Percentiles rank a stretch among this genome's conserved stretches.
Evolutionary conservation across 2,113 vertebrate genomes (phyloP).

Genomic region (Ceuthmochares aereus): DNA sequence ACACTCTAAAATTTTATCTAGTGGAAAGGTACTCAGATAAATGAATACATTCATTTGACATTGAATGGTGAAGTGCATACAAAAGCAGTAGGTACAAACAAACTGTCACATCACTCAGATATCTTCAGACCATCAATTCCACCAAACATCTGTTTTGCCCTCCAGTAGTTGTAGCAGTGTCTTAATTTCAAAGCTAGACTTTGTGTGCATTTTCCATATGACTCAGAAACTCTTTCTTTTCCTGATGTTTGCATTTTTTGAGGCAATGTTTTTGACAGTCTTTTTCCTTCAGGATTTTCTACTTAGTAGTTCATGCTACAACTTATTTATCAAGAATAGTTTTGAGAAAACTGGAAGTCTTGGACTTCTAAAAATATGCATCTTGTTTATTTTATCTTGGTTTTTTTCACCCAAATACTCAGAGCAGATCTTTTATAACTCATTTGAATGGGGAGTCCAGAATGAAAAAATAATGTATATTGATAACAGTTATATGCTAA

Average conservation of each 20-base stretch:
- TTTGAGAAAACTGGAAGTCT: not conserved
- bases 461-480: conserved; percentile 62
- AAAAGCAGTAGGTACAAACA: not conserved
- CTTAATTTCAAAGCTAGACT: not conserved
- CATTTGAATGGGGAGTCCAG: conserved; percentile 54
- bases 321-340: not conserved
- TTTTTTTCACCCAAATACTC: not conserved
- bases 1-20: not conserved
- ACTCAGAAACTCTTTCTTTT: not conserved
- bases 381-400: not conserved
- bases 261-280: not conserved
- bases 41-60: not conserved
- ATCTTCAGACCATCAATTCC: not conserved
- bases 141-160: not conserved
- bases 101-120: not conserved
- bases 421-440: conserved; percentile 34
- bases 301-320: not conserved
- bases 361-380: not conserved
- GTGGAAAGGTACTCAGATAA: not conserved
- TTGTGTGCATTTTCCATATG: not conserved
- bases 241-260: not conserved
- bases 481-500: conserved; percentile 74
- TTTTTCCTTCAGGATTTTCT: not conserved
- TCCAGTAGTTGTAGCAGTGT: not conserved
- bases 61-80: not conserved